phyloP scores from a whole-genome alignment of 1,140 invertebrate genomes.

The Cydia pomonella region DNA sequence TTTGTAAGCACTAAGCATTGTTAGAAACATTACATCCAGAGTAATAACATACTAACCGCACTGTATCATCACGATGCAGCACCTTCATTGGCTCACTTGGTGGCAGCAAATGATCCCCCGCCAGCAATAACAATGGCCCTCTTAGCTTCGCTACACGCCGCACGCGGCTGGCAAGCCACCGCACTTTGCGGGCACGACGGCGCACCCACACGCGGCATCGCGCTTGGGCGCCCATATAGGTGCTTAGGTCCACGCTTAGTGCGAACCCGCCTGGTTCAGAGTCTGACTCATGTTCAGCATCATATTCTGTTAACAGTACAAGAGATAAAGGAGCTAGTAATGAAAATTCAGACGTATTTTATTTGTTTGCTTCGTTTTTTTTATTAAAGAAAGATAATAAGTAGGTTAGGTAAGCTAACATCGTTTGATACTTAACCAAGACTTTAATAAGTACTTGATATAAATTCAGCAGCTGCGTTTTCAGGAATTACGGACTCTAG shows the following conservation, averaged over 20 bases:
- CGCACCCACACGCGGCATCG: not conserved
- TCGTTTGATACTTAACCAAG: too few relatives aligned
- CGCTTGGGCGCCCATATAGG: not conserved
- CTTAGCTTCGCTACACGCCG: not conserved
- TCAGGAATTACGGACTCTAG: too few relatives aligned
- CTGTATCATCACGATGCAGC: not conserved
- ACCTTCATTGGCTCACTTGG: not conserved
- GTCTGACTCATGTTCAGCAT: not conserved
- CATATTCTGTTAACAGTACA: not conserved
- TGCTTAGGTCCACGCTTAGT: not conserved
- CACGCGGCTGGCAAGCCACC: constrained; percentile 4
- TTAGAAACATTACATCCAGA: too few relatives aligned
- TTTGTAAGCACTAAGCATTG: too few relatives aligned
- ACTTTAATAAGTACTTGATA: too few relatives aligned
- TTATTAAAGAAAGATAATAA: too few relatives aligned
- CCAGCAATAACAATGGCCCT: not conserved
- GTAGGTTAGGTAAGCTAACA: too few relatives aligned
- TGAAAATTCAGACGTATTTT: not conserved
- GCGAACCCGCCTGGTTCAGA: not conserved
- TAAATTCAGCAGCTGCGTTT: too few relatives aligned
- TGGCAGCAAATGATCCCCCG: constrained; percentile 11
- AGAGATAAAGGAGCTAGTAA: not conserved
- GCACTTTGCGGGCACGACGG: not conserved
- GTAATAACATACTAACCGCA: not conserved
- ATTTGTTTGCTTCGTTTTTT: too few relatives aligned